phyloP scores from a whole-genome alignment of 2,888 invertebrate genomes.

The Agrochola lychnidis region DNA sequence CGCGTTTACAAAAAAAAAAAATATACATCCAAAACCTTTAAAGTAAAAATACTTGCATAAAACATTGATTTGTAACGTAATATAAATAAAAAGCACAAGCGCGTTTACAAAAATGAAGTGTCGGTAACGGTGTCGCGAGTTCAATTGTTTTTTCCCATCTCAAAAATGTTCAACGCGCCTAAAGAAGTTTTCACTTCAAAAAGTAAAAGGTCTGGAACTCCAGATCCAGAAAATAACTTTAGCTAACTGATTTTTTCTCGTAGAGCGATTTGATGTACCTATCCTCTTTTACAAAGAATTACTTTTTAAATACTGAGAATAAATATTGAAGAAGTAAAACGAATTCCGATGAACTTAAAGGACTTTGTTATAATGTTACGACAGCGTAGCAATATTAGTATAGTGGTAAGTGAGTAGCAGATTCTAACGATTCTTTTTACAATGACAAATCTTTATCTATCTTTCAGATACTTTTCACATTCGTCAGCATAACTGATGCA shows the following conservation, averaged over 20 bases:
- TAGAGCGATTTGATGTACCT: background rate
- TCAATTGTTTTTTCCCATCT: no score
- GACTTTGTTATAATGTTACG: background rate
- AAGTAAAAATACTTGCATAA: no score
- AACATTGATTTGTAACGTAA: no score
- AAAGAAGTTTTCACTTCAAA: no score
- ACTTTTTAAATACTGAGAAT: background rate
- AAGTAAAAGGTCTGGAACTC: background rate
- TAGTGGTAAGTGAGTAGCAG: conserved; percentile 2
- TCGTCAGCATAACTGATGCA: background rate
- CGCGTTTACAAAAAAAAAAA: background rate
- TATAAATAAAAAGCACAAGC: no score
- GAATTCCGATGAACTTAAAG: background rate
- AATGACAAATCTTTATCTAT: background rate
- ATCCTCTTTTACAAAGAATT: background rate
- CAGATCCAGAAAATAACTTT: background rate
- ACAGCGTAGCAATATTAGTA: background rate
- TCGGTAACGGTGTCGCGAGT: no score
- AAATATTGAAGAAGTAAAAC: background rate
- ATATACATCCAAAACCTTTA: no score
- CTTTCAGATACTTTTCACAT: background rate
- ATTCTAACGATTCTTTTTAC: background rate
- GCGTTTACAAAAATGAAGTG: background rate
- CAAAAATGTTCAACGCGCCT: no score
- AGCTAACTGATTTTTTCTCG: background rate